Evolutionary conservation across 2,888 invertebrate genomes (phyloP), one percentile per base, ranked within the genome.

Genomic region (Drosophila colorata): DNA sequence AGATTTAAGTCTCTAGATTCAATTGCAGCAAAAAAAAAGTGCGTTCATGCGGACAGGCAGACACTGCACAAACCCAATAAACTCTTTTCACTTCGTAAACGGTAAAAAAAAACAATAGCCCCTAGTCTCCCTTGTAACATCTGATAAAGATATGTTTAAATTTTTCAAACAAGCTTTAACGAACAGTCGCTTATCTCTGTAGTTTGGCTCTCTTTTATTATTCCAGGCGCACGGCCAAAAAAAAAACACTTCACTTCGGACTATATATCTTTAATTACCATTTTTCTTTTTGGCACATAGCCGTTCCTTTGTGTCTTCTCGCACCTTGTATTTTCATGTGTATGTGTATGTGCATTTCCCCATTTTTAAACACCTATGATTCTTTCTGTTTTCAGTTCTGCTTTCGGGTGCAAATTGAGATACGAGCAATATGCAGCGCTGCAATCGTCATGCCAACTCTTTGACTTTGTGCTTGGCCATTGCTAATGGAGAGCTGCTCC

Each of bases 391-490:
- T 33, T 33, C 16, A 33, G n/a, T 28, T 16, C n/a, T 18, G 8
- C 20, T 25, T 75, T 33, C 35, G 18, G 43, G 14, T 53, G 49
- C 44, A 69, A 76, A 76, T 65, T 53, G 65, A 65, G 57, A 56
- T 46, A 16, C 38, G 51, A 52, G 7, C 37, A 48, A 25, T 14
- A 48, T 53, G 44, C 35, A 53, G n/a, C 38, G 41, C 57, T 18
- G 72, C 53, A 72, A 49, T 64, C 37, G 31, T 31, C 25, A n/a
- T 35, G 63, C 13, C n/a, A 70, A 25, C 43, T 37, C 76, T 76
- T 76, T 64, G 73, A 76, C 64, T 76, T 48, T 73, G 76, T 56
- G 44, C 37, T 75, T 43, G 57, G 28, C 25, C 69, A 60, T 49
- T 61, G 52, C 68, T 43, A 49, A 9, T 40, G 9, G 11, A 40